Conservation (phyloP, 2,113 vertebrate species). For the Progne subis region DNA sequence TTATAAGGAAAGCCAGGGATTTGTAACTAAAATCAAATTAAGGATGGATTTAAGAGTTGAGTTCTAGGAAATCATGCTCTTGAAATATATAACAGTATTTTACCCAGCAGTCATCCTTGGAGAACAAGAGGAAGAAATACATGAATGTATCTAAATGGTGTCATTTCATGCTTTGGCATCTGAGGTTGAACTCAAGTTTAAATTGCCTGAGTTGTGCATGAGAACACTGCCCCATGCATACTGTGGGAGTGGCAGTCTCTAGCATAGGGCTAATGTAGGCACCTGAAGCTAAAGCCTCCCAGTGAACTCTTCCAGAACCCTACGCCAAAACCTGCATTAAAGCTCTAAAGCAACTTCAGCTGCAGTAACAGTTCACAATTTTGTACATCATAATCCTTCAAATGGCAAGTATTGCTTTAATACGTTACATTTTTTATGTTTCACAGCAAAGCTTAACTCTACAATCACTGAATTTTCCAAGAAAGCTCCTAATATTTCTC, state of each 20-base stretch:
- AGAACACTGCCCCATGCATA: neutral
- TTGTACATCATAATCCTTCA: neutral
- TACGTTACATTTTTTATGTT: neutral
- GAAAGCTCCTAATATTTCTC: neutral
- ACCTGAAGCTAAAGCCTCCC: neutral
- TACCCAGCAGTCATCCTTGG: neutral
- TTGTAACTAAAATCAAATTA: neutral
- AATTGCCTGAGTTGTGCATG: neutral
- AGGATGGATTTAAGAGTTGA: neutral
- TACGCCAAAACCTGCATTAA: neutral
- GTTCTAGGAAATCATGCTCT: neutral
- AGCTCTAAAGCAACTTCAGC: neutral
- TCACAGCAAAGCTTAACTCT: neutral
- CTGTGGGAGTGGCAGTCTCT: neutral
- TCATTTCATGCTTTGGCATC: neutral
- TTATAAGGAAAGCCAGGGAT: neutral
- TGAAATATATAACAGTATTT: neutral
- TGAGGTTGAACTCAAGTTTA: neutral
- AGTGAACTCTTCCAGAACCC: neutral
- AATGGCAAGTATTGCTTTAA: neutral
- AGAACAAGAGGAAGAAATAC: neutral
- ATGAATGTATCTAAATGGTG: neutral
- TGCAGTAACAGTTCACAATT: neutral
- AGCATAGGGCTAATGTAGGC: neutral
- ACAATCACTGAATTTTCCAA: neutral